Base-by-base conservation (phyloP, 2,797 vertebrate species). In the Sebastes paucispinis region DNA sequence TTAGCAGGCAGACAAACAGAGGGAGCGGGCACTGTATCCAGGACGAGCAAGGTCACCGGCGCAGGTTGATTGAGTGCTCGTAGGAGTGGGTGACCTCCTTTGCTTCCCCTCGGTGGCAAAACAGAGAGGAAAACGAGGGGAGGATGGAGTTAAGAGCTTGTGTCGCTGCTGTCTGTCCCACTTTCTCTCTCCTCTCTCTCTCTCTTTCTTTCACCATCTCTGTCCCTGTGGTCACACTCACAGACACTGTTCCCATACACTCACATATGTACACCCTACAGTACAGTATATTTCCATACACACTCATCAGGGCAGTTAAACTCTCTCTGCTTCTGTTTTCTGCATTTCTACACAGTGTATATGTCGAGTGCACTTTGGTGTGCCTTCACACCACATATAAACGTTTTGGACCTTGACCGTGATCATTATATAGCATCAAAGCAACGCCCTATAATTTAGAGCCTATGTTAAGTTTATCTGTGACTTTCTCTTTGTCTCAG, bases 51-150 rank as follows among this genome's bases (percentile, higher is more conserved):
- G 95, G 94, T 95, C 92, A 86, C 82, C 84, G 81, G 88, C 91
- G 87, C 91, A 90, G 91, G 91, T 92, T 94, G 92, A 95, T 94
- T 91, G 92, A 94, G 88, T 78, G 91, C 94, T 95, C 31, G 82
- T 93, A 94, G 94, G 94, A 93, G 89, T 91, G 87, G 93, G 94
- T 95, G 95, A 95, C 93, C 94, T 95, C 93, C 89, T 95, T 95
- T 84, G 69, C 83, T 88, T 90, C 85, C 82, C 84, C 90, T 91
- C 84, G 5, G 85, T 83, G 88, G 86, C 81, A 81, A 77, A 81
- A 77, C 79, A 84, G 85, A 87, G 79, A 82, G 63, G 83, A 86
- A 81, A 77, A 68, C 14, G 69, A 85, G 85, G 59, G 79, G 77
- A 72, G 77, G 73, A 80, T 69, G 39, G 79, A 85, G 76, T 68